These are phyloP conservation scores for Dasypogon diadema DNA, from an alignment of 2,888 invertebrate species.

Conservation along the genomic window DNA sequence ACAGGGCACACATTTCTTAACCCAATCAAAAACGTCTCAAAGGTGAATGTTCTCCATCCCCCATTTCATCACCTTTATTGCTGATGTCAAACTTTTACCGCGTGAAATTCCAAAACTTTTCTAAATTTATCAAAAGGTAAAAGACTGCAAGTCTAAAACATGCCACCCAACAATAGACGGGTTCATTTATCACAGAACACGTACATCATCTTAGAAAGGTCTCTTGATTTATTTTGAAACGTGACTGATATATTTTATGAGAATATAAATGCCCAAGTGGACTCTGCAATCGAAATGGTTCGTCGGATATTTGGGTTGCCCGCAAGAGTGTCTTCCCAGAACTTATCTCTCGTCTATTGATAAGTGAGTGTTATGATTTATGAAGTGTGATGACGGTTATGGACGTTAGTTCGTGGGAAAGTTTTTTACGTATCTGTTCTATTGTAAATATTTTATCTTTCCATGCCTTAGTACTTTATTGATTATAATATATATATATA, in stretches of 20 bases:
- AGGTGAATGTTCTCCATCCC: too few species aligned
- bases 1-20: too few species aligned
- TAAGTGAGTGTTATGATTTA: conserved; percentile 31
- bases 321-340: conserved; percentile 15
- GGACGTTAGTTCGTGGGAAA: too few species aligned
- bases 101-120: not conserved
- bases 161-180: conserved; percentile 16
- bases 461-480: too few species aligned
- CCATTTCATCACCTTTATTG: too few species aligned
- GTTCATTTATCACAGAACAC: conserved; percentile 54
- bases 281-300: conserved; percentile 30
- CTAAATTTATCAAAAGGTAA: not conserved
- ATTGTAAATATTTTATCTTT: too few species aligned
- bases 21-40: too few species aligned
- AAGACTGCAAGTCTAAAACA: not conserved
- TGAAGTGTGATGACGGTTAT: too few species aligned
- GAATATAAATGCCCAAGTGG: conserved; percentile 52
- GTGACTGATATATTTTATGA: conserved; percentile 55
- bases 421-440: too few species aligned
- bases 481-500: too few species aligned
- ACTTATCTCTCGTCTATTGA: conserved; percentile 11
- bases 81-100: not conserved
- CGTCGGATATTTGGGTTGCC: conserved; percentile 25
- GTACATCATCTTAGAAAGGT: conserved; percentile 54
- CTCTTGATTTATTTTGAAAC: conserved; percentile 54